Percentiles rank a stretch among this genome's conserved stretches.
Evolutionary conservation across 23 tunicate genomes (phyloP).

Genomic region (Phallusia fumigata): DNA sequence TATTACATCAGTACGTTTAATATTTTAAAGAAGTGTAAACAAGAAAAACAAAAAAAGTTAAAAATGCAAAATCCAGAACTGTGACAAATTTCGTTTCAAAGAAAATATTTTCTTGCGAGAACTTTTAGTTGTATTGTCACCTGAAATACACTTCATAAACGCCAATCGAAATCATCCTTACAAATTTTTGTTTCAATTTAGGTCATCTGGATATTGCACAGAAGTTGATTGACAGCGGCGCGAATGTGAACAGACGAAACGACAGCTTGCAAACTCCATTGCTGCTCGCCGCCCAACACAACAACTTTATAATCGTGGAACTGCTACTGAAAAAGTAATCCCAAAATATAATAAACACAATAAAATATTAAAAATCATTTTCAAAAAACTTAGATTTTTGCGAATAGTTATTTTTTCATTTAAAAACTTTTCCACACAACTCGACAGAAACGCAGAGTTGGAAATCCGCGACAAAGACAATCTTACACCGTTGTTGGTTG

Average conservation of each 20-base stretch:
- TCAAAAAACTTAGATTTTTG: too few species aligned
- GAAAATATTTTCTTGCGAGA: too few species aligned
- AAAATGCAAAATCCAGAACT: too few species aligned
- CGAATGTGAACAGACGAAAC: slow-evolving; percentile 51
- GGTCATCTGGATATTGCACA: slow-evolving; percentile 58
- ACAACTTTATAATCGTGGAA: slow-evolving; percentile 56
- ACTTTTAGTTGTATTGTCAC: too few species aligned
- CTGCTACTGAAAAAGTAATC: slow-evolving; percentile 43
- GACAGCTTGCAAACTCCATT: slow-evolving; percentile 73
- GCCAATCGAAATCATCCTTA: too few species aligned
- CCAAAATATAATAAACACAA: background rate
- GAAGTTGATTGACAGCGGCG: slow-evolving; percentile 59
- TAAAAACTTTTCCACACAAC: too few species aligned
- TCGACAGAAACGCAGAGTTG: slow-evolving; percentile 48
- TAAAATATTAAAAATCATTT: background rate
- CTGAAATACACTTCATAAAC: too few species aligned
- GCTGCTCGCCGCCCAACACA: slow-evolving; percentile 83
- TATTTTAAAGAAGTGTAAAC: too few species aligned
- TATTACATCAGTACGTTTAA: too few species aligned
- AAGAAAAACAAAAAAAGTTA: too few species aligned
- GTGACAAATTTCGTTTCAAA: too few species aligned
- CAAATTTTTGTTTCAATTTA: background rate
- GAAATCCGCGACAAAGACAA: slow-evolving; percentile 89
- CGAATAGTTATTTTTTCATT: background rate
- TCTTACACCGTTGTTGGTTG: slow-evolving; percentile 71